Percentiles rank a stretch among this genome's conserved stretches.
Conservation (phyloP, 2,797 vertebrate species). For the Pseudocheirus occidentalis region DNA sequence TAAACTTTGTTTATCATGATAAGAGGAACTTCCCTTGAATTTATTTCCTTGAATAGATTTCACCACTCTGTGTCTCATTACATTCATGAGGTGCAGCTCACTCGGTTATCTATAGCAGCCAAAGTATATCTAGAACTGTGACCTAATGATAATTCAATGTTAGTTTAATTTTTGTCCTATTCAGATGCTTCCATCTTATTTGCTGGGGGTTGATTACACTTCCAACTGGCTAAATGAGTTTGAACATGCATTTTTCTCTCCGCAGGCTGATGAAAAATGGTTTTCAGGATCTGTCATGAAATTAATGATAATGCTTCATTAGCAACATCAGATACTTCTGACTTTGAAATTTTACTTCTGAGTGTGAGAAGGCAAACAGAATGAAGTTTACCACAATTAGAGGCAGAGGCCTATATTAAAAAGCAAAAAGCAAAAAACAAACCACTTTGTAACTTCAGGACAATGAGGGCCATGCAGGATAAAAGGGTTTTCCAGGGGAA, state of each 20-base stretch:
- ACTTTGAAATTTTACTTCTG: conserved; percentile 63
- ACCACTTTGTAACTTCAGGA: neutral
- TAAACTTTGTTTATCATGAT: neutral
- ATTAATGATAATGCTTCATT: conserved; percentile 60
- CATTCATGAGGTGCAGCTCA: neutral
- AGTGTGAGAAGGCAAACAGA: conserved; percentile 62
- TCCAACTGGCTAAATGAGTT: conserved; percentile 69
- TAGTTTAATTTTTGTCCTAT: conserved; percentile 74
- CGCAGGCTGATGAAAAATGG: conserved; percentile 70
- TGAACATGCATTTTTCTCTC: conserved; percentile 71
- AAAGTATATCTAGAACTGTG: conserved; percentile 55
- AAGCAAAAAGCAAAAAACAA: neutral
- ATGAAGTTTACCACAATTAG: conserved; percentile 51
- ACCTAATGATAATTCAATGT: conserved; percentile 48
- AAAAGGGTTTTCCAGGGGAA: neutral
- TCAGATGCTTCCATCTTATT: conserved; percentile 73
- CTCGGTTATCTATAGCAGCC: conserved; percentile 58
- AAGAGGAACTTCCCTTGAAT: neutral
- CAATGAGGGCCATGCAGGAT: neutral
- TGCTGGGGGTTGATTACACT: conserved; percentile 73
- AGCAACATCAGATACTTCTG: conserved; percentile 49
- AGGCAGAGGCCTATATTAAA: conserved; percentile 38
- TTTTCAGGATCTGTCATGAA: conserved; percentile 58
- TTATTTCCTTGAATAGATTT: neutral
- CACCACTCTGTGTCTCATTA: neutral